phyloP scores from a whole-genome alignment of 2,113 vertebrate species.

The Varanus salvator region DNA sequence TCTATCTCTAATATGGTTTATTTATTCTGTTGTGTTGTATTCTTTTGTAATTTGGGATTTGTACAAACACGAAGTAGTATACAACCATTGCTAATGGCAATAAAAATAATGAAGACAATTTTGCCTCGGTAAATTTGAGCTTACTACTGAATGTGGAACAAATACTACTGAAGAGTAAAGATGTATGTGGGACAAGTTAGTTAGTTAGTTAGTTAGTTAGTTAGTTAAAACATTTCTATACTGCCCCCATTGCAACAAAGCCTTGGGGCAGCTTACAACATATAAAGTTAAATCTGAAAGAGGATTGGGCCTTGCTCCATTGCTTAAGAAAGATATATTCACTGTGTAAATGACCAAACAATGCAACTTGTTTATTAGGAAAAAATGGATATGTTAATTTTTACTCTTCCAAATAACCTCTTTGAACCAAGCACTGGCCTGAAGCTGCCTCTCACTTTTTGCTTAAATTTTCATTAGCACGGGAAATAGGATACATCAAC shows the following conservation, averaged over 20 bases:
- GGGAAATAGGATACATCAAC: background rate
- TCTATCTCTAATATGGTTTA: too few relatives aligned
- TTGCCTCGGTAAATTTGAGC: background rate
- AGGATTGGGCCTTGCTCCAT: background rate
- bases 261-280: too few relatives aligned
- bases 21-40: too few relatives aligned
- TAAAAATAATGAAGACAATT: too few relatives aligned
- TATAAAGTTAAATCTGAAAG: background rate
- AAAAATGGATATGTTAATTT: too few relatives aligned
- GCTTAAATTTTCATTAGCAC: background rate
- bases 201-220: too few relatives aligned
- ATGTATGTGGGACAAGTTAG: background rate
- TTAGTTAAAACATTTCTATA: too few relatives aligned
- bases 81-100: too few relatives aligned
- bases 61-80: too few relatives aligned
- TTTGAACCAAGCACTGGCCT: background rate
- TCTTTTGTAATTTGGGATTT: too few relatives aligned
- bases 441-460: background rate
- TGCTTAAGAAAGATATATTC: background rate
- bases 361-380: background rate
- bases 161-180: background rate
- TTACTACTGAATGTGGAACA: background rate
- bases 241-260: too few relatives aligned
- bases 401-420: background rate
- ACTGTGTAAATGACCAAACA: background rate